Percentiles rank a stretch among this genome's conserved stretches.
Evolutionary conservation across 2,797 vertebrate genomes (phyloP).

Genomic region (Poeciliopsis turneri): DNA sequence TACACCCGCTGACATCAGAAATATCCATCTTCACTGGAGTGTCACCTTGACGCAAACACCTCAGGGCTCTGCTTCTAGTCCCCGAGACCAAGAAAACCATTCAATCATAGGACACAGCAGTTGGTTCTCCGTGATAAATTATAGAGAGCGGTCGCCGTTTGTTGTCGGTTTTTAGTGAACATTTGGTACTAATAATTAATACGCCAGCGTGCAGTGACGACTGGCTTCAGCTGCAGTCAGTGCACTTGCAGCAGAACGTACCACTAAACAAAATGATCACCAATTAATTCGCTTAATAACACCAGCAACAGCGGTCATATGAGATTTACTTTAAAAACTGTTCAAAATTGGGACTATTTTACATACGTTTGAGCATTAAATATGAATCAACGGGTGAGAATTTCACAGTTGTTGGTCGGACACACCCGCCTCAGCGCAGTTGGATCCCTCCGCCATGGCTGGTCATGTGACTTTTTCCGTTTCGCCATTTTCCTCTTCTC

Average conservation of each 20-base stretch:
- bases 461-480: constrained; percentile 83
- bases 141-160: background rate
- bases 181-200: constrained; percentile 41
- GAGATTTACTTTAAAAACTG: background rate
- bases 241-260: constrained; percentile 77
- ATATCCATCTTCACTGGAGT: constrained; percentile 35
- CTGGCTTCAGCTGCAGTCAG: constrained; percentile 67
- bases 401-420: background rate
- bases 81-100: background rate
- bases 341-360: too few species aligned
- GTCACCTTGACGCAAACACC: constrained; percentile 57
- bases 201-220: constrained; percentile 39
- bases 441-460: constrained; percentile 61
- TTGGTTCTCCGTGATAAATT: background rate
- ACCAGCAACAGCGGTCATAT: too few species aligned
- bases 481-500: constrained; percentile 96
- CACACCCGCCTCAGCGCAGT: constrained; percentile 51
- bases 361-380: background rate
- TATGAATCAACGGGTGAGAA: accelerated
- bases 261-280: constrained; percentile 41
- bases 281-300: background rate
- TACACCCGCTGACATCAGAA: constrained; percentile 28
- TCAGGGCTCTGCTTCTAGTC: background rate
- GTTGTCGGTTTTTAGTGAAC: constrained; percentile 1
- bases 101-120: background rate